Percentiles rank a stretch among this genome's conserved stretches.
phyloP scores from a whole-genome alignment of 2,888 invertebrate genomes.

The Julus scanicus region DNA sequence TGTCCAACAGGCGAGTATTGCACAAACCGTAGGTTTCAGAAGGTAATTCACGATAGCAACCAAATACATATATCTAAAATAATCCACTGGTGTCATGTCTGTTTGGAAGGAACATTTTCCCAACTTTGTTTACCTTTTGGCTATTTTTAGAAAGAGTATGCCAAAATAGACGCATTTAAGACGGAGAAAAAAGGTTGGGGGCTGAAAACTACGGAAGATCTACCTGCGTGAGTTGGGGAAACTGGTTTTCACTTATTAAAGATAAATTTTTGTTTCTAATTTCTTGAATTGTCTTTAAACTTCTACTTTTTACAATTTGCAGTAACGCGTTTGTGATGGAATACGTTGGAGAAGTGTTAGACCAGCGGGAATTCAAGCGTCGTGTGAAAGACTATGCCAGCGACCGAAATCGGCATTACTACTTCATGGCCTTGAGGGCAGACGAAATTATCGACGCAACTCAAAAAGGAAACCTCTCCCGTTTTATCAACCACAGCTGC shows the following conservation, averaged over 20 bases:
- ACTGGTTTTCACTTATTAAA: background rate
- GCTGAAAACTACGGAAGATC: conserved; percentile 79
- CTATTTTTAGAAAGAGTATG: conserved; percentile 74
- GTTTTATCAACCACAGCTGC: conserved; percentile 99
- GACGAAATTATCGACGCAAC: conserved; percentile 98
- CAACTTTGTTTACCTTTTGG: background rate
- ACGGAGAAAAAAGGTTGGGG: conserved; percentile 97
- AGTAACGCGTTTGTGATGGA: conserved; percentile 97
- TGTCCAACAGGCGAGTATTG: conserved; percentile 91
- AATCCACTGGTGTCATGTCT: background rate
- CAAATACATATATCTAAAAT: background rate
- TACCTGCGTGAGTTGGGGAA: conserved; percentile 73
- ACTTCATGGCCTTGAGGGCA: conserved; percentile 95
- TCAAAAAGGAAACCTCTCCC: conserved; percentile 90
- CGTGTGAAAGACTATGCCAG: conserved; percentile 89
- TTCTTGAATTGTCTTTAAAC: conserved; percentile 55
- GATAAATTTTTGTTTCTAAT: background rate
- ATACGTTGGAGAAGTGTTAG: conserved; percentile 97
- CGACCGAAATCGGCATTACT: conserved; percentile 91
- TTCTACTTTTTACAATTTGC: conserved; percentile 62
- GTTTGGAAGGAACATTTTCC: background rate
- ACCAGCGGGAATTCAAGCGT: conserved; percentile 88
- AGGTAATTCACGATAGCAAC: conserved; percentile 64
- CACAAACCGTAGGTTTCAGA: conserved; percentile 94
- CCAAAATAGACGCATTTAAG: conserved; percentile 78